phyloP scores from a whole-genome alignment of 2,113 vertebrate species.

The Zootoca vivipara region DNA sequence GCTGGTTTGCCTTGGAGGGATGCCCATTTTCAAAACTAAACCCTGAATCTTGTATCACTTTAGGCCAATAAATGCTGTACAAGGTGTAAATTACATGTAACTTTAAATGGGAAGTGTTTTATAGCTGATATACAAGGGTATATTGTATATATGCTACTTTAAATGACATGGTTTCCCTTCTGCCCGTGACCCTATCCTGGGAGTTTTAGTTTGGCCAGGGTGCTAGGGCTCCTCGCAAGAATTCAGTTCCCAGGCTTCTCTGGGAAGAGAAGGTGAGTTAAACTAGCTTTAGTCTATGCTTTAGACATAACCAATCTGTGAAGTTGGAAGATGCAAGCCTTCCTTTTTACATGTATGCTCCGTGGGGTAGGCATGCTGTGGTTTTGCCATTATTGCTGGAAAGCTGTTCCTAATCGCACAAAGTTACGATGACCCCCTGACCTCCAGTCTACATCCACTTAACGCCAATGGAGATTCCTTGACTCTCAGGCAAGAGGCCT shows the following conservation, averaged over 20 bases:
- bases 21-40: conserved; percentile 19
- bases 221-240: no score
- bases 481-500: conserved; percentile 29
- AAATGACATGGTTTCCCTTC: neutral
- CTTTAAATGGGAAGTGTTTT: no score
- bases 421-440: neutral
- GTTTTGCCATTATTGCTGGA: conserved; percentile 1
- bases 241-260: neutral
- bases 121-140: no score
- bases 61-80: neutral
- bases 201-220: neutral
- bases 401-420: no score
- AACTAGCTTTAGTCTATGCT: neutral
- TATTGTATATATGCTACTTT: neutral
- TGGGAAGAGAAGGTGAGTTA: neutral
- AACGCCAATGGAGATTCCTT: neutral
- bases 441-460: conserved; percentile 34
- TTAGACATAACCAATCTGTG: neutral
- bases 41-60: neutral
- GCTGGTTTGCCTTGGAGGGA: neutral
- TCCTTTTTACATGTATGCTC: neutral
- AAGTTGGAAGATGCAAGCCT: neutral
- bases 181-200: neutral
- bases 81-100: no score
- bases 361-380: neutral